Conservation (phyloP, 1,140 invertebrate genomes). For the Eulimnadia texana region DNA sequence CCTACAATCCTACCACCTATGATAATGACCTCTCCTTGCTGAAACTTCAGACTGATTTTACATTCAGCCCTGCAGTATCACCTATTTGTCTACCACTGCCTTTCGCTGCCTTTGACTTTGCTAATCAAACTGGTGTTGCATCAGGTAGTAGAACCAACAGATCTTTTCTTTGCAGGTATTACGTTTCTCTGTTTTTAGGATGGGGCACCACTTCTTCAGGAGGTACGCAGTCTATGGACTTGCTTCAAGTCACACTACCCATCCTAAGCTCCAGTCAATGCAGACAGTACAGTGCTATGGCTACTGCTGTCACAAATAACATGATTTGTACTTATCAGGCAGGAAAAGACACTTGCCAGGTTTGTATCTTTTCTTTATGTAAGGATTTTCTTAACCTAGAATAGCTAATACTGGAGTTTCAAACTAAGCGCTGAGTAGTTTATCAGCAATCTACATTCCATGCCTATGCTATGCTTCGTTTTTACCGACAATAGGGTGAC, state of each 20-base stretch:
- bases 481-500: too few species aligned
- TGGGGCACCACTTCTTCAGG: slow-evolving; percentile 7
- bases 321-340: slow-evolving; percentile 10
- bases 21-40: slow-evolving; percentile 48
- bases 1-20: slow-evolving; percentile 14
- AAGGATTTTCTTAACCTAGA: too few species aligned
- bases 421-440: too few species aligned
- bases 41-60: slow-evolving; percentile 30
- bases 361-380: too few species aligned
- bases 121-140: slow-evolving; percentile 21
- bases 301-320: not conserved
- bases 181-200: not conserved
- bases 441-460: too few species aligned
- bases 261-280: slow-evolving; percentile 8
- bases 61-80: slow-evolving; percentile 36
- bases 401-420: too few species aligned
- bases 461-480: too few species aligned
- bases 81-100: slow-evolving; percentile 48
- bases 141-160: not conserved
- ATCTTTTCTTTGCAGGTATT: not conserved
- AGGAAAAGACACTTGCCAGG: slow-evolving; percentile 14
- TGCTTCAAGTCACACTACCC: slow-evolving; percentile 4
- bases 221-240: not conserved
- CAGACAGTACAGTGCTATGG: not conserved
- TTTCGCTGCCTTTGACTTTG: slow-evolving; percentile 32